Base-by-base conservation (phyloP, 1,140 invertebrate genomes). In the Drosophila equinoxialis region DNA sequence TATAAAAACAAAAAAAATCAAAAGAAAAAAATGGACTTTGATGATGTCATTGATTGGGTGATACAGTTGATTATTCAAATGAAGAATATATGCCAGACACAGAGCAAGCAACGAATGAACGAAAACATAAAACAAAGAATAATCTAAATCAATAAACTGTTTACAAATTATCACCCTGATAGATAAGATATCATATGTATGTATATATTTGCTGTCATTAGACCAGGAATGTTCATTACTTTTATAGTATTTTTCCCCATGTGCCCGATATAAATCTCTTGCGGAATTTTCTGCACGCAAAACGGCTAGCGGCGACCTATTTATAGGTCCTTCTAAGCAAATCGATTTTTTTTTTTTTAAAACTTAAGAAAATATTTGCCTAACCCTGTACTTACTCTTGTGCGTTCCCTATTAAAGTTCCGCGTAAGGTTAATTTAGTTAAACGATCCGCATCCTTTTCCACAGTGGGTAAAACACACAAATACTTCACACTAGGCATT, bases 41-140 rank as follows among this genome's bases (percentile, higher is more conserved):
- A 59, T 86, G 82, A 86, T 86, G 82, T 86, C 82, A 86, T 86
- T 60, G 68, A 66, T 68, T 59, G 11, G 69, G 42, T n/a, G n/a
- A n/a, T n/a, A n/a, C n/a, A 62, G 74, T 68, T 68, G 58, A 76
- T 20, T 23, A 10, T 51, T 51, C 8, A 51, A 51, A 23, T 51
- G 45, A 1, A 17, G 45, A 17, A n/a, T n/a, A n/a, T n/a, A n/a
- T n/a, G n/a, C n/a, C n/a, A n/a, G 30, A 68, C 71, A 30, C 23
- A 30, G 26, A 7, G 66, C 20, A 14, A 26, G 26, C 14, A 7
- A 48, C 14, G 14, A 48, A 20, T 10, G 20, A 20, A 48, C 17
- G 17, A 51, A 51, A 20, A 51, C n/a, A 51, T 6, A 51, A n/a
- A 23, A 51, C 20, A 51, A 51, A 23, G 45, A 17, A 51, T 23